Percentiles rank a stretch among this genome's conserved stretches.
Evolutionary conservation across 2,888 invertebrate species (phyloP).

Genomic region (Eulithis testata): DNA sequence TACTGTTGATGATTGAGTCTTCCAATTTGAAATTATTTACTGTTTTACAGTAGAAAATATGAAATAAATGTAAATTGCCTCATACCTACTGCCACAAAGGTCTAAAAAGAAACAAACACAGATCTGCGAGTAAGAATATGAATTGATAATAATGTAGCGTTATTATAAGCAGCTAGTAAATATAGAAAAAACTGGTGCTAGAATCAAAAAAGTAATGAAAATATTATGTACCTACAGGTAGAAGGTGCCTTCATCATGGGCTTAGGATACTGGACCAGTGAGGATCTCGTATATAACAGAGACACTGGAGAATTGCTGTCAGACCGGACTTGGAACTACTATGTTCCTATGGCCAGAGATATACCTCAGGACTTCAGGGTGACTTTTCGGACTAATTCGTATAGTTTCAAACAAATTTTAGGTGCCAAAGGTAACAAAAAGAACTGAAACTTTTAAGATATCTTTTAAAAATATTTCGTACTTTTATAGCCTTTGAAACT

Average conservation of each 20-base stretch:
- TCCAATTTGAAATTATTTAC: too few relatives aligned
- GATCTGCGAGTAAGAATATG: too few relatives aligned
- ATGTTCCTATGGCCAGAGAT: slow-evolving; percentile 89
- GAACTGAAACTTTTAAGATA: not conserved
- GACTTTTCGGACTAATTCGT: slow-evolving; percentile 85
- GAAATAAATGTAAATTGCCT: not conserved
- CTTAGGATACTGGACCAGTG: slow-evolving; percentile 89
- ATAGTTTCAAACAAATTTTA: slow-evolving; percentile 85
- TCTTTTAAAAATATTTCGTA: too few relatives aligned
- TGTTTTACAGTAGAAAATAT: too few relatives aligned
- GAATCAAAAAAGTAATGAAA: too few relatives aligned
- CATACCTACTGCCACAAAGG: too few relatives aligned
- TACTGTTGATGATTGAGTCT: too few relatives aligned
- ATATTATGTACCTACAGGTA: slow-evolving; percentile 58
- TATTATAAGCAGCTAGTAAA: too few relatives aligned
- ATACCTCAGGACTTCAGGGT: slow-evolving; percentile 90
- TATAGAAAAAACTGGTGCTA: too few relatives aligned
- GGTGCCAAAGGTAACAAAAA: slow-evolving; percentile 85
- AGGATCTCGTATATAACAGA: slow-evolving; percentile 86
- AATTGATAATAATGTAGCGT: too few relatives aligned
- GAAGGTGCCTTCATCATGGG: slow-evolving; percentile 92
- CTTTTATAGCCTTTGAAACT: too few relatives aligned
- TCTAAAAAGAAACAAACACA: too few relatives aligned
- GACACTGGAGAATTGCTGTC: slow-evolving; percentile 88
- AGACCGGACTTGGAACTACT: slow-evolving; percentile 91